Base-by-base conservation (phyloP, 1,140 invertebrate genomes). In the Notospermus geniculatus region DNA sequence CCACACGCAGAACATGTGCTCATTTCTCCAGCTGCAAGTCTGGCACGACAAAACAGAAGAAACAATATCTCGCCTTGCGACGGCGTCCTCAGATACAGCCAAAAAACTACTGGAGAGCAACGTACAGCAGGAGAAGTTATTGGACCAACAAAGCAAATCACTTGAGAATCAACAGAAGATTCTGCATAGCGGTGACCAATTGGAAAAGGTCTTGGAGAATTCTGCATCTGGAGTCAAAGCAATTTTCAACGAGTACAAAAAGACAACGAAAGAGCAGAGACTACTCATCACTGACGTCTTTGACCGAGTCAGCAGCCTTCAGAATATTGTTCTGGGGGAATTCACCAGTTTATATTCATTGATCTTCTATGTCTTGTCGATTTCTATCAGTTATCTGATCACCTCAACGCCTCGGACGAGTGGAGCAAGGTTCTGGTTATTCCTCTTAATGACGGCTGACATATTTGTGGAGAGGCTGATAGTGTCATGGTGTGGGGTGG, bases 1-100 rank as follows among this genome's bases (percentile, higher is more conserved):
- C 15, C 87, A 89, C 60, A 85, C 87, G 1, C 86, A 86, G 62
- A 87, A 87, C 65, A 88, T 89, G 46, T 89, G 88, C 71, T 88
- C 84, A 71, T 89, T 86, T 73, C 71, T 89, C 36, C 82, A 85
- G 72, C 84, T 84, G 30, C 86, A 88, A 76, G 71, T 86, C 32
- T 89, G 88, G 88, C 86, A 88, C 62, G 78, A 85, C 63, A 80
- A 85, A 60, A 87, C 87, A 30, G 82, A 87, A 29, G 80, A 81
- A 17, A 85, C 84, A 0, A 84, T 87, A 22, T 73, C 79, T 65
- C 82, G 75, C 62, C 77, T 84, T 2, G 71, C 76, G 30, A 70
- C 65, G 23, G 84, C 77, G 59, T 83, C 86, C 23, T 75, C 46
- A 65, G 46, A 76, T 36, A 84, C 86, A 4, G 82, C 81, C 1